Conservation (phyloP, 2,888 invertebrate genomes). For the Idaea dimidiata region DNA sequence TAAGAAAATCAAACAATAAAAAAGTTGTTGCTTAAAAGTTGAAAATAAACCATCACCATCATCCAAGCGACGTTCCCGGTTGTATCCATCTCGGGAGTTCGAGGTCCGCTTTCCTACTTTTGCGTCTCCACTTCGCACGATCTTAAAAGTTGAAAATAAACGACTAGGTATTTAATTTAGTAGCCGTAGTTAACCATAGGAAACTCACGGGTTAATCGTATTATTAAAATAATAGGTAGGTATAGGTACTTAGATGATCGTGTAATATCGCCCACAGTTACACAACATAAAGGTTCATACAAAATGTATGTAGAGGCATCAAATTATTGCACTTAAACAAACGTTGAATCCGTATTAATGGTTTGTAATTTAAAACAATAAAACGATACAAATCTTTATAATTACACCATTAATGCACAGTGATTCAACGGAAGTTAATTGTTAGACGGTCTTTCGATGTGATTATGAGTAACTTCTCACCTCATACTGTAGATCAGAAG, state of each 20-base stretch:
- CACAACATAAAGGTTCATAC: neutral
- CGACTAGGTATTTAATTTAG: neutral
- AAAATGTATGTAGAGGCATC: conserved; percentile 20
- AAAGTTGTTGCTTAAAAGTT: too few species aligned
- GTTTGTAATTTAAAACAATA: conserved; percentile 43
- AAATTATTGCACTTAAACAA: conserved; percentile 25
- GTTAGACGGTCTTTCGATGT: conserved; percentile 49
- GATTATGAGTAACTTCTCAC: conserved; percentile 63
- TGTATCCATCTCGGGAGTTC: too few species aligned
- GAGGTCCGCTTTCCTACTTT: too few species aligned
- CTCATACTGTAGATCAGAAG: conserved; percentile 32
- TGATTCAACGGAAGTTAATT: conserved; percentile 67
- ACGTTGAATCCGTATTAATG: conserved; percentile 30
- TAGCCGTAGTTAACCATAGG: neutral
- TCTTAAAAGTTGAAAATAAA: too few species aligned
- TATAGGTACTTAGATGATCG: neutral
- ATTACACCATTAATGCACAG: conserved; percentile 57
- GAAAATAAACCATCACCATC: too few species aligned
- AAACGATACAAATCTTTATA: conserved; percentile 56
- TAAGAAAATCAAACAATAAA: neutral
- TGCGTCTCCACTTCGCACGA: too few species aligned
- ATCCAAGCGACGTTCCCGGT: too few species aligned
- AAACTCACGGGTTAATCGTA: neutral
- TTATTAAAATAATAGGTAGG: neutral
- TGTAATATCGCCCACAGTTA: neutral